Percentiles rank a stretch among this genome's conserved stretches.
phyloP scores from a whole-genome alignment of 2,113 vertebrate species.

The Bos indicus region DNA sequence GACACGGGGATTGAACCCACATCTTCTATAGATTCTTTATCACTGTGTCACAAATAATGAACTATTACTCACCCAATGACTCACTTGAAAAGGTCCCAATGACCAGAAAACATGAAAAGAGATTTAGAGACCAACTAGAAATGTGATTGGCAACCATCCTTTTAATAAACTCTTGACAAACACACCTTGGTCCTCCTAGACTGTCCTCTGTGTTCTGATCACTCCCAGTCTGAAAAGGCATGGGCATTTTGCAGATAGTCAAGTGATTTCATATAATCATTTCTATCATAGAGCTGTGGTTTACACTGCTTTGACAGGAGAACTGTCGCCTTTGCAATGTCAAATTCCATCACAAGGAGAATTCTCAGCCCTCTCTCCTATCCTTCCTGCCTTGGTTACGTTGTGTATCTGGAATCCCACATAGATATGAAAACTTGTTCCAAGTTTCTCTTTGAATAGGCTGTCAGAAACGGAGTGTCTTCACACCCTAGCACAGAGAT shows the following conservation, averaged over 20 bases:
- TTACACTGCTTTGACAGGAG: slow-evolving; percentile 33
- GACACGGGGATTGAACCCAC: background rate
- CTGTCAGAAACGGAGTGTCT: background rate
- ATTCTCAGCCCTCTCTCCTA: background rate
- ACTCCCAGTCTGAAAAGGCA: slow-evolving; percentile 20
- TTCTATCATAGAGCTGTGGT: background rate
- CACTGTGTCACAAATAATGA: background rate
- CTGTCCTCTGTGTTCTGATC: slow-evolving; percentile 16
- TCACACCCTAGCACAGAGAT: background rate
- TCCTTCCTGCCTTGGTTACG: background rate
- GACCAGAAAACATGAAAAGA: slow-evolving; percentile 5
- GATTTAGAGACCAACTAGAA: slow-evolving; percentile 14
- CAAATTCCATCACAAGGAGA: background rate
- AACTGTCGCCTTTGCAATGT: background rate
- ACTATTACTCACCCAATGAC: background rate
- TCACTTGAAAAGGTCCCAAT: slow-evolving; percentile 28
- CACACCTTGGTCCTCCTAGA: background rate
- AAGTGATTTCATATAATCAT: background rate
- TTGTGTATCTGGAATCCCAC: background rate
- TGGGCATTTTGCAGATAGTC: slow-evolving; percentile 37
- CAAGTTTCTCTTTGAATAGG: background rate
- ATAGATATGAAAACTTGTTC: background rate
- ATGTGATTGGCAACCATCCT: background rate
- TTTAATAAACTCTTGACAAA: slow-evolving; percentile 13
- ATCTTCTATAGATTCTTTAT: background rate